Evolutionary conservation across 2,797 vertebrate species (phyloP).

Genomic region (Microctenopoma lineatum): DNA sequence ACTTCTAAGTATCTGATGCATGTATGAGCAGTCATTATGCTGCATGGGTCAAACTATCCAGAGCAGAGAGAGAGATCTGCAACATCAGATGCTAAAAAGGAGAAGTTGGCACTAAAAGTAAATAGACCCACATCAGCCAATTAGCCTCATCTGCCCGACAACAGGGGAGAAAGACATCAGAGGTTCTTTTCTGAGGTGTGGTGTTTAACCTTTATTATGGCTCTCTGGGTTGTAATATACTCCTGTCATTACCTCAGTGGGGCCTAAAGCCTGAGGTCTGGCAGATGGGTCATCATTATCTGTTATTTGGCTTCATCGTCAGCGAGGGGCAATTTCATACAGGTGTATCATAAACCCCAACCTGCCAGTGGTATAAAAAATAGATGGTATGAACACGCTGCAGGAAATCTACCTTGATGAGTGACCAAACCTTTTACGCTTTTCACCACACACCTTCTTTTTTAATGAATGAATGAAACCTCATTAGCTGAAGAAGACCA

Average conservation of each 20-base stretch:
- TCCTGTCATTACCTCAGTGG: slow-evolving; percentile 49
- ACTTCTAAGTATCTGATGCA: slow-evolving; percentile 42
- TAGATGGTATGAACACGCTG: not conserved
- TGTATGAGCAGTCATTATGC: slow-evolving; percentile 40
- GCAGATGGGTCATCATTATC: slow-evolving; percentile 61
- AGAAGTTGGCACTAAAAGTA: slow-evolving; percentile 47
- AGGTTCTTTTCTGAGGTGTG: slow-evolving; percentile 53
- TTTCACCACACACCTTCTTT: no score
- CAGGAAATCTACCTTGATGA: not conserved
- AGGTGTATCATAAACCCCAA: slow-evolving; percentile 29
- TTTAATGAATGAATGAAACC: no score
- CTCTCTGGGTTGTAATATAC: slow-evolving; percentile 46
- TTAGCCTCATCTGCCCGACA: slow-evolving; percentile 48
- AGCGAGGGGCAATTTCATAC: slow-evolving; percentile 36
- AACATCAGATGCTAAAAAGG: slow-evolving; percentile 35
- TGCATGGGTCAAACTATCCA: slow-evolving; percentile 52
- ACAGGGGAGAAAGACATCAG: slow-evolving; percentile 45
- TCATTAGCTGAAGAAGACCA: no score
- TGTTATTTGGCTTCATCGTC: slow-evolving; percentile 55
- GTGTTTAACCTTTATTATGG: slow-evolving; percentile 66
- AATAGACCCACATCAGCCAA: slow-evolving; percentile 61
- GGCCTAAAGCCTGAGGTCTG: slow-evolving; percentile 34
- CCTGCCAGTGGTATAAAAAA: slow-evolving; percentile 18
- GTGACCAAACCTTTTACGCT: no score
- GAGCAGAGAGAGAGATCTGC: slow-evolving; percentile 31